A percentile compares a stretch with the other conserved stretches of the same genome.
These are phyloP conservation scores for Fissipunctia ypsillon DNA, from an alignment of 2,888 invertebrate species.

Conservation along the genomic window DNA sequence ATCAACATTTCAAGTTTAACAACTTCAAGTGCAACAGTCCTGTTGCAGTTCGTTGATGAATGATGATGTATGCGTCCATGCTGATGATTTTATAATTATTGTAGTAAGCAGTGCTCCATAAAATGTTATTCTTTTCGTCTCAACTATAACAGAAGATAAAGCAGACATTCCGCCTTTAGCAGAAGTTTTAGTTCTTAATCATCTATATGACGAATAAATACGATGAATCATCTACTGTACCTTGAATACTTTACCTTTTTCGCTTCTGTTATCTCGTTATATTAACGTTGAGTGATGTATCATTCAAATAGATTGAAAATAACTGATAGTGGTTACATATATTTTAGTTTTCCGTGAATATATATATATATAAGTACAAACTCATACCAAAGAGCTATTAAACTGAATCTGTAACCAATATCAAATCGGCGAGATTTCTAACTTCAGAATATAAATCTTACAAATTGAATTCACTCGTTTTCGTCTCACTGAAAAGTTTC, in stretches of 20 bases:
- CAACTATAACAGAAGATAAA: conserved; percentile 22
- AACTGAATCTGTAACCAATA: background rate
- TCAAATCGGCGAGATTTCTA: background rate
- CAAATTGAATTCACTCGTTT: background rate
- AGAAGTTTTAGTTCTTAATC: conserved; percentile 62
- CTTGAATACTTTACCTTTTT: conserved; percentile 54
- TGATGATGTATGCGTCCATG: background rate
- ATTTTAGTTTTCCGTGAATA: background rate
- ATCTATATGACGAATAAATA: conserved; percentile 59
- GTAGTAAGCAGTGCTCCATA: background rate
- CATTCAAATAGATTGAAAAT: conserved; percentile 30
- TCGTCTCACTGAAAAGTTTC: background rate
- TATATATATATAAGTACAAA: background rate
- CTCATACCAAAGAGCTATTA: background rate
- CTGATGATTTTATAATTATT: background rate
- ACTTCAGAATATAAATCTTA: background rate
- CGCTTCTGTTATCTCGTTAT: conserved; percentile 41
- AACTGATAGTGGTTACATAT: conserved; percentile 12
- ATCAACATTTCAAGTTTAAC: background rate
- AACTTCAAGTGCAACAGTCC: background rate
- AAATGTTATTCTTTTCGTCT: background rate
- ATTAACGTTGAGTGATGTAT: conserved; percentile 34
- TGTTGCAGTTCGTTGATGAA: background rate
- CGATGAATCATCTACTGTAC: conserved; percentile 57
- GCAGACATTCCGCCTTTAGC: conserved; percentile 14